These are phyloP conservation scores for Acrocephalus kingi DNA, from an alignment of 2,113 vertebrate genomes.

Conservation along the genomic window DNA sequence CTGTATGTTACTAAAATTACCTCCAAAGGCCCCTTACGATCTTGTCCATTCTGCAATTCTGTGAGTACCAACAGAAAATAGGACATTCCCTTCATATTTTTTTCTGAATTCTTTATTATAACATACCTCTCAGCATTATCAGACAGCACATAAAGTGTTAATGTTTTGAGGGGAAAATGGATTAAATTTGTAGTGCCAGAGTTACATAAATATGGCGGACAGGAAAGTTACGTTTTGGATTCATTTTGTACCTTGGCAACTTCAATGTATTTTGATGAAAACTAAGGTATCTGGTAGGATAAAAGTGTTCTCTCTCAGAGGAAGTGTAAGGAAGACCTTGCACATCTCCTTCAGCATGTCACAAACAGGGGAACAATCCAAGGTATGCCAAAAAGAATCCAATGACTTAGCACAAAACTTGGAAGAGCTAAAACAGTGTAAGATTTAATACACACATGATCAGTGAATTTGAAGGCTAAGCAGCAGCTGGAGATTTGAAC, in stretches of 20 bases:
- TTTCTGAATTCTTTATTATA: background rate
- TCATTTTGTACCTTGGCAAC: background rate
- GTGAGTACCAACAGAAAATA: background rate
- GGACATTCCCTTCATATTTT: background rate
- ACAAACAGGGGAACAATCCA: background rate
- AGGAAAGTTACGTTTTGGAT: background rate
- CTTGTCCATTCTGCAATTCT: background rate
- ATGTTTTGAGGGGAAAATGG: fast-evolving
- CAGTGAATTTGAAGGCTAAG: background rate
- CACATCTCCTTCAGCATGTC: background rate
- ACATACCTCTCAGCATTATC: background rate
- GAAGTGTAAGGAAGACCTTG: background rate
- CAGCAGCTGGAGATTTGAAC: background rate
- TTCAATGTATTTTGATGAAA: background rate
- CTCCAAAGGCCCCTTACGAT: background rate
- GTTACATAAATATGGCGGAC: background rate
- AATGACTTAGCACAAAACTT: background rate
- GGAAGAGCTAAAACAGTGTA: background rate
- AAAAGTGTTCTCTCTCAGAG: background rate
- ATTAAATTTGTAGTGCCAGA: background rate
- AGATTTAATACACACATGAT: background rate
- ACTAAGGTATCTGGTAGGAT: background rate
- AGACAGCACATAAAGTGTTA: background rate
- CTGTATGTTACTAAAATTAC: fast-evolving
- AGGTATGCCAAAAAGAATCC: background rate